Base-by-base conservation (phyloP, 1,140 invertebrate genomes). In the Pseudomyrmex sp. region DNA sequence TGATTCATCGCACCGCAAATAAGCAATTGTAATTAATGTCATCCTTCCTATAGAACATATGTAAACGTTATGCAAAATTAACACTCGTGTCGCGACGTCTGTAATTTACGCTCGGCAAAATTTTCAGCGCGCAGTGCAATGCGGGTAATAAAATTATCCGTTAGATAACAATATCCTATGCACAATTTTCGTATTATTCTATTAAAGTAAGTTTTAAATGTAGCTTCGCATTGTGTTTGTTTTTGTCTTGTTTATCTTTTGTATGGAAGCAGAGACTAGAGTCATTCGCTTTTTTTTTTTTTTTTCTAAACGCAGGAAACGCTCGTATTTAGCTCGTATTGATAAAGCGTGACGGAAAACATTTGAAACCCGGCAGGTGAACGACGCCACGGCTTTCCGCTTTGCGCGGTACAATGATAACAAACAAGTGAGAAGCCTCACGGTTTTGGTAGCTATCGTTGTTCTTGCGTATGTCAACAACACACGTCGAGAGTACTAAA, bases 331-430 rank as follows among this genome's bases (percentile, higher is more conserved):
- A 73, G 18, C 46, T 48, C 2, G 44, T 1, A 2, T 8, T 59
- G 35, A 85, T 74, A 75, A 65, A 66, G 4, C 50, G 15, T 26
- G 18, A 52, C 13, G 44, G 18, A 56, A 58, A 85, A 77, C 83
- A 85, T 88, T 85, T 88, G 18, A 83, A 68, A 63, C 70, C 58
- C 58, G 68, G 50, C 74, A 50, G 50, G 44, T 82, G 61, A 87
- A 50, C 56, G 54, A 35, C 20, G 18, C n/a, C 18, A 20, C 26
- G 35, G 48, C 35, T 72, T 88, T 69, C 59, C 82, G 23, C 23
- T 84, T 69, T 62, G 10, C 61, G 4, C 44, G 35, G 35, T 35
- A 7, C 35, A 26, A 26, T 1, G 18, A 88, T 84, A 84, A 82
- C 66, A 87, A 74, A 88, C 56, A 48, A 4, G 23, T 9, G 10